Percentiles rank a stretch among this genome's conserved stretches.
Conservation (phyloP, 2,888 invertebrate genomes). For the Diplolepis rosae region DNA sequence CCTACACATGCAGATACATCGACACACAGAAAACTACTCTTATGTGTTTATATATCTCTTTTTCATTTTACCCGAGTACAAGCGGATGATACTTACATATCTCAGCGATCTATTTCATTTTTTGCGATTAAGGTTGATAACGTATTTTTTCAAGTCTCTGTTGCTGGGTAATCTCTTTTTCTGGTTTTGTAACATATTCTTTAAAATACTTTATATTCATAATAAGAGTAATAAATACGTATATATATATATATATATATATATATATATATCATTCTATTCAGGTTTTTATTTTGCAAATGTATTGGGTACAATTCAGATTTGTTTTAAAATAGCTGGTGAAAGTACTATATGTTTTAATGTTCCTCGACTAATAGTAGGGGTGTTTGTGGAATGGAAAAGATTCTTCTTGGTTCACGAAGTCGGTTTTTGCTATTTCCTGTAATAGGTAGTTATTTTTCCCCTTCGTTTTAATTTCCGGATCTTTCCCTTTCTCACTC, state of each 20-base stretch:
- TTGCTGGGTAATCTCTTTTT: background rate
- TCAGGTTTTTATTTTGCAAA: background rate
- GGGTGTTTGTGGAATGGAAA: background rate
- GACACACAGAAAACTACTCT: background rate
- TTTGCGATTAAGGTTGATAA: background rate
- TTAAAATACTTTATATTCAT: no score
- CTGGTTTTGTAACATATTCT: no score
- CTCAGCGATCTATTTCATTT: background rate
- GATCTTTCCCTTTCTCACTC: background rate
- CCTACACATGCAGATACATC: background rate
- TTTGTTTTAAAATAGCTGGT: background rate
- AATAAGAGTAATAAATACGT: no score
- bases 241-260: no score
- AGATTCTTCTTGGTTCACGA: background rate
- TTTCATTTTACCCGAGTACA: background rate
- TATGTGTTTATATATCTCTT: background rate
- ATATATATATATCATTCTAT: no score
- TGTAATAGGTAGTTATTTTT: constrained; percentile 12
- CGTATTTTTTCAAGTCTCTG: background rate
- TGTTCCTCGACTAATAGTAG: background rate
- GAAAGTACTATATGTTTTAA: background rate
- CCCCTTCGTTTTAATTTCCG: constrained; percentile 12
- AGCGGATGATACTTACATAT: background rate
- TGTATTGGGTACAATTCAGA: background rate
- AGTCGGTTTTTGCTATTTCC: background rate